Evolutionary conservation across 2,797 vertebrate species (phyloP).

Genomic region (Melanotaenia boesemani): DNA sequence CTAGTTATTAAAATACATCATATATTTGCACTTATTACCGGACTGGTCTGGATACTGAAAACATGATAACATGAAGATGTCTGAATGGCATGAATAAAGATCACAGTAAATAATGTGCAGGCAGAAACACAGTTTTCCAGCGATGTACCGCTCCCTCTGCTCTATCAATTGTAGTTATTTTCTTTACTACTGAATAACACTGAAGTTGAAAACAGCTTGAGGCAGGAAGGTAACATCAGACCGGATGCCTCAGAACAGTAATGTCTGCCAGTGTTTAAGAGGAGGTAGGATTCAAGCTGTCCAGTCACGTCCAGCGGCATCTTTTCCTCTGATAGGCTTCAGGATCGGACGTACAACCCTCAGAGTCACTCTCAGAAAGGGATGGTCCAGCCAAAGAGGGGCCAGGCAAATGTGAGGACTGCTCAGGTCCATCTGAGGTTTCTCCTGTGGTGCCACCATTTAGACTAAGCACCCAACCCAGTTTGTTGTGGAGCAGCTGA

Average conservation of each 20-base stretch:
- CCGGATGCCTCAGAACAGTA: conserved; percentile 27
- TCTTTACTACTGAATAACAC: conserved; percentile 20
- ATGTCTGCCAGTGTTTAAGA: conserved; percentile 46
- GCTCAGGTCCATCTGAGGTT: conserved; percentile 61
- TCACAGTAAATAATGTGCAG: conserved; percentile 54
- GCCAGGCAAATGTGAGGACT: conserved; percentile 32
- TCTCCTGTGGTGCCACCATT: conserved; percentile 74
- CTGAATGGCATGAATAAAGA: conserved; percentile 49
- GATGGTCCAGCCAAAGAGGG: conserved; percentile 60
- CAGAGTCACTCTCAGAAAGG: conserved; percentile 83
- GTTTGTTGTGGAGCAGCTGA: conserved; percentile 92
- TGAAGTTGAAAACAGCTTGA: conserved; percentile 41
- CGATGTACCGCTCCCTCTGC: conserved; percentile 19
- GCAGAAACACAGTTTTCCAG: conserved; percentile 44
- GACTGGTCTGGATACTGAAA: conserved; percentile 41
- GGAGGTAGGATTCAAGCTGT: conserved; percentile 18
- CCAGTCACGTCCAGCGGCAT: conserved; percentile 91
- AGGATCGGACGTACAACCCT: conserved; percentile 84
- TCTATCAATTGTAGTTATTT: background rate
- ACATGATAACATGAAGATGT: conserved; percentile 27
- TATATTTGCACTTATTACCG: conserved; percentile 36
- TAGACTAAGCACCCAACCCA: conserved; percentile 96
- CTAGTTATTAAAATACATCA: conserved; percentile 16
- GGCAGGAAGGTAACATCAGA: conserved; percentile 38
- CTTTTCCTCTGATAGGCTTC: conserved; percentile 93